phyloP scores from a whole-genome alignment of 2,113 vertebrate species.

The Thalassoma bifasciatum region DNA sequence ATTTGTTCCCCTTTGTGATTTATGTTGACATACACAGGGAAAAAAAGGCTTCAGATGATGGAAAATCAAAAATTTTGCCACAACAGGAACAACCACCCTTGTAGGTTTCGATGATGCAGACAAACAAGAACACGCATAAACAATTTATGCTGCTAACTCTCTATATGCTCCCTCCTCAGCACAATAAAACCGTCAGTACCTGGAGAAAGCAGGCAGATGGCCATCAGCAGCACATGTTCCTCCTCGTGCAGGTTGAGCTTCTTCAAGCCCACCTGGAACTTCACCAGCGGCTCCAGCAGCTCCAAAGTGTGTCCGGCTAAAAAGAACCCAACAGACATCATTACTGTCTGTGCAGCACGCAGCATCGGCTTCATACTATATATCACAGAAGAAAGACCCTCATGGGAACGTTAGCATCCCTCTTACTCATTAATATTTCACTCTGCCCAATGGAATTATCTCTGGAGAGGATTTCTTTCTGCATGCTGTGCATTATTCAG shows the following conservation, averaged over 20 bases:
- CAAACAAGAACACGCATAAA: slow-evolving; percentile 19
- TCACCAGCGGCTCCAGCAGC: slow-evolving; percentile 93
- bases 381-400: slow-evolving; percentile 12
- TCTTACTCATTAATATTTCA: slow-evolving; percentile 45
- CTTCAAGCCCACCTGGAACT: slow-evolving; percentile 97
- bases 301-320: slow-evolving; percentile 95
- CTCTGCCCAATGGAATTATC: slow-evolving; percentile 20
- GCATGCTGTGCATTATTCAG: neutral
- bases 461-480: neutral
- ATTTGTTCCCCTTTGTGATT: neutral
- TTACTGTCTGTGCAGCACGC: slow-evolving; percentile 9
- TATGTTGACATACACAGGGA: neutral
- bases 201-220: slow-evolving; percentile 97
- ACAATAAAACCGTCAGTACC: slow-evolving; percentile 79
- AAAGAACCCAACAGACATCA: slow-evolving; percentile 41
- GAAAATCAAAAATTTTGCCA: neutral
- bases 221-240: slow-evolving; percentile 98
- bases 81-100: neutral
- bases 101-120: neutral
- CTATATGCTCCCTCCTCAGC: slow-evolving; percentile 15
- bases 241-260: slow-evolving; percentile 94
- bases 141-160: slow-evolving; percentile 17
- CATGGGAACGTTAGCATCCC: slow-evolving; percentile 11
- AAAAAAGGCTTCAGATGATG: neutral
- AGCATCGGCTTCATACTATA: neutral